These are phyloP conservation scores for Empis stercorea DNA, from an alignment of 2,888 invertebrate species.

Conservation along the genomic window DNA sequence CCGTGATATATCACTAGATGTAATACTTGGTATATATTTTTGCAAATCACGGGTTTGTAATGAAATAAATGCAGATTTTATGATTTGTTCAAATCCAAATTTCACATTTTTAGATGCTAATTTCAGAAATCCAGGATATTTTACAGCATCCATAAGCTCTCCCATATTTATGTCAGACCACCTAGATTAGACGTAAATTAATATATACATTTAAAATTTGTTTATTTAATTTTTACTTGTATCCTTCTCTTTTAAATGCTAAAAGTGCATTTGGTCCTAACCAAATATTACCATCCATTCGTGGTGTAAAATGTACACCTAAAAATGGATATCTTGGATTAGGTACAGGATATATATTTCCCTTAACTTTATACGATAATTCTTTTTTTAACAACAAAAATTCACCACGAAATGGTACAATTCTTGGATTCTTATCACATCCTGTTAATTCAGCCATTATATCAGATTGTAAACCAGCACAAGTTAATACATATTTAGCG, in stretches of 20 bases:
- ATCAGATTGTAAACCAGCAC: constrained; percentile 92
- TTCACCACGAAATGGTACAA: constrained; percentile 94
- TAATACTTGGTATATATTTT: constrained; percentile 71
- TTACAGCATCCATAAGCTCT: constrained; percentile 58
- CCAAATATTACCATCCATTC: constrained; percentile 91
- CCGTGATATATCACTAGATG: constrained; percentile 57
- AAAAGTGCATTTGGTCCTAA: constrained; percentile 96
- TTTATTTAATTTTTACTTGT: too few species aligned
- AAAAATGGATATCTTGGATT: constrained; percentile 94
- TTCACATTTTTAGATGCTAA: constrained; percentile 63
- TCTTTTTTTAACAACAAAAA: constrained; percentile 72
- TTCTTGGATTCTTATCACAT: constrained; percentile 57
- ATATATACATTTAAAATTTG: too few species aligned
- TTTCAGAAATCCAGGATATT: constrained; percentile 61
- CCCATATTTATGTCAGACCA: constrained; percentile 61
- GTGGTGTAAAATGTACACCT: constrained; percentile 95
- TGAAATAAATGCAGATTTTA: constrained; percentile 61
- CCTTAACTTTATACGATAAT: constrained; percentile 64
- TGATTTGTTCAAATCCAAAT: constrained; percentile 72
- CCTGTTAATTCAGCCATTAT: constrained; percentile 79
- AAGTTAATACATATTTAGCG: constrained; percentile 80
- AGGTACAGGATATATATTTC: constrained; percentile 98
- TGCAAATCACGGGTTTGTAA: constrained; percentile 73
- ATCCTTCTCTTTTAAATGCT: constrained; percentile 91
- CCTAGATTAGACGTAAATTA: constrained; percentile 32